Evolutionary conservation across 2,888 invertebrate genomes (phyloP).

Genomic region (Liopterus haemorrhoidalis): DNA sequence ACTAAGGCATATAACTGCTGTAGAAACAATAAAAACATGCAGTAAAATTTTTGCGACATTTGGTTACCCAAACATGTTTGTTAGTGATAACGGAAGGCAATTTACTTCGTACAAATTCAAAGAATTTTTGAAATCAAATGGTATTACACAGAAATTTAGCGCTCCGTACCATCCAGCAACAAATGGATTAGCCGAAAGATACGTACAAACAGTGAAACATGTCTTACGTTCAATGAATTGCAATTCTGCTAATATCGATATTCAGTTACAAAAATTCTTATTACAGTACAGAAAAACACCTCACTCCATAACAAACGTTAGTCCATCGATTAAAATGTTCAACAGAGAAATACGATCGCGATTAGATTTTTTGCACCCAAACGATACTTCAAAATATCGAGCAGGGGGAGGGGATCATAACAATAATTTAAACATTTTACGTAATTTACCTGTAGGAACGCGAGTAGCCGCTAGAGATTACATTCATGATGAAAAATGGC

Average conservation of each 20-base stretch:
- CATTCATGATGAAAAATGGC: no score
- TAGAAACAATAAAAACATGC: no score
- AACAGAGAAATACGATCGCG: neutral
- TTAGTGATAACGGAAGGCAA: conserved; percentile 1
- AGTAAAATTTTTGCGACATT: conserved; percentile 1
- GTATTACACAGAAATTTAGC: neutral
- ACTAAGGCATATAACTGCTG: no score
- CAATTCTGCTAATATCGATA: neutral
- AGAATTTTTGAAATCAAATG: neutral
- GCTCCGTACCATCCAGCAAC: conserved; percentile 1
- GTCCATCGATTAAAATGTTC: neutral
- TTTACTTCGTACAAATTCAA: neutral
- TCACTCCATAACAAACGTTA: neutral
- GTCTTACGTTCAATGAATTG: neutral
- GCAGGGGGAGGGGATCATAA: no score
- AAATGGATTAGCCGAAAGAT: conserved; percentile 8
- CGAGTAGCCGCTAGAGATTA: no score
- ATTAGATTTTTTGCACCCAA: neutral
- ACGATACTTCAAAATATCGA: no score
- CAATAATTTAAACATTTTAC: no score
- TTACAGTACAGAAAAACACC: neutral
- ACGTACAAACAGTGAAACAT: conserved; percentile 2
- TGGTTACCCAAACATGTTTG: conserved; percentile 1
- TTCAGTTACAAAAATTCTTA: neutral
- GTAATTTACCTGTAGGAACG: no score